These are phyloP conservation scores for Drosophila merina DNA, from an alignment of 2,888 invertebrate species.

Conservation along the genomic window DNA sequence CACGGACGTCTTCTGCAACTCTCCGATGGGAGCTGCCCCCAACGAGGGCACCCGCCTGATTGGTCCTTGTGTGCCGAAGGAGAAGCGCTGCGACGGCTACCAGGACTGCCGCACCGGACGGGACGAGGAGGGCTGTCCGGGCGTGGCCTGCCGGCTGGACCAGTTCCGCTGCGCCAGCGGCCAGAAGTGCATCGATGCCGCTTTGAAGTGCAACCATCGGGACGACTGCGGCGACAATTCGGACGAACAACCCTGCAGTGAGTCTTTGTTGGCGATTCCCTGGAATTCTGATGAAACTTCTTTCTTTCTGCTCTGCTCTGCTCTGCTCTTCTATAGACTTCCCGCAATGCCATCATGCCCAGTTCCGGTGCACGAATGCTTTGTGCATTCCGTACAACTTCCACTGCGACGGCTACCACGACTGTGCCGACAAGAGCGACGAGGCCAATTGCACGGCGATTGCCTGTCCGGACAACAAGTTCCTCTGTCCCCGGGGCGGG, in stretches of 20 bases:
- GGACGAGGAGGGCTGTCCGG: conserved; percentile 91
- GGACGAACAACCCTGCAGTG: conserved; percentile 95
- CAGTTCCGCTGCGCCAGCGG: conserved; percentile 94
- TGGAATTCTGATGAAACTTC: neutral
- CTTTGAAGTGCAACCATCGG: conserved; percentile 93
- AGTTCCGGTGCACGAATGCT: conserved; percentile 96
- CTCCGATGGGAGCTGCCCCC: conserved; percentile 85
- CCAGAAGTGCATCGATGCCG: conserved; percentile 91
- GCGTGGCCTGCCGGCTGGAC: conserved; percentile 90
- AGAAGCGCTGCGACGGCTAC: conserved; percentile 95
- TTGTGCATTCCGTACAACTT: conserved; percentile 95
- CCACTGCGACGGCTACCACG: conserved; percentile 92
- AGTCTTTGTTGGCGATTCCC: conserved; percentile 82
- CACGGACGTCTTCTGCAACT: conserved; percentile 95
- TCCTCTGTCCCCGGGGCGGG: conserved; percentile 92
- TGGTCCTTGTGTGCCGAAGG: conserved; percentile 93
- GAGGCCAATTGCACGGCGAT: conserved; percentile 94
- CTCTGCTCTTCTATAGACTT: conserved; percentile 87
- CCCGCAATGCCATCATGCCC: conserved; percentile 93
- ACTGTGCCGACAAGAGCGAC: conserved; percentile 96
- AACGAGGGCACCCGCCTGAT: conserved; percentile 85
- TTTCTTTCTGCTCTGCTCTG: no score
- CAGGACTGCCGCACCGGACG: conserved; percentile 93
- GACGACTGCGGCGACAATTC: conserved; percentile 96
- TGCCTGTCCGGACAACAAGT: conserved; percentile 95